Conservation (phyloP, 1,140 invertebrate species). For the Himalopsyche phryganea region DNA sequence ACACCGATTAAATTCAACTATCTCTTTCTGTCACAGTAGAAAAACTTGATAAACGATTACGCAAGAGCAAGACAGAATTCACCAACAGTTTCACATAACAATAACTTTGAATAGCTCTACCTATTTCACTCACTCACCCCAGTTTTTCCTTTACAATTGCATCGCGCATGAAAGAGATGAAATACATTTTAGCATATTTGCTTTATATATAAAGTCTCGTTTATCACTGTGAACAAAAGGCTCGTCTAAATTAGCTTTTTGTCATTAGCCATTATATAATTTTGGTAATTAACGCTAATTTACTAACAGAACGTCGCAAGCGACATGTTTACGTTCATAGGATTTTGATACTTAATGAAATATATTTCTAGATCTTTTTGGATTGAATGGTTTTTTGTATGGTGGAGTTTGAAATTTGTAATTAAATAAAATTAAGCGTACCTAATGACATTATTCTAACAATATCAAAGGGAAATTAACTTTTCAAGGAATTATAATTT, state of each 20-base stretch:
- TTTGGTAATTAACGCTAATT: conserved; percentile 32
- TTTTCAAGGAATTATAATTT: conserved; percentile 35
- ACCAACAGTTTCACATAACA: conserved; percentile 1
- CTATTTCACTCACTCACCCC: not conserved
- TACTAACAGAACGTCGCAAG: conserved; percentile 10
- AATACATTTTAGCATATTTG: not conserved
- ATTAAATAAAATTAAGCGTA: conserved; percentile 37
- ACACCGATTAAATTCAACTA: conserved; percentile 18
- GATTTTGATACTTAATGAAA: conserved; percentile 8
- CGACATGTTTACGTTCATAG: not conserved
- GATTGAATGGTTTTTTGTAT: not conserved
- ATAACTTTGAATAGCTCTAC: conserved; percentile 1
- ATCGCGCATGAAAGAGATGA: not conserved
- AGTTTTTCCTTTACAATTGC: not conserved
- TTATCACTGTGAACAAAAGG: conserved; percentile 34
- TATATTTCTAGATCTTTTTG: not conserved
- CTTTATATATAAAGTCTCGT: conserved; percentile 7
- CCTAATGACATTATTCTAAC: conserved; percentile 30
- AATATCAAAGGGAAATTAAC: conserved; percentile 33
- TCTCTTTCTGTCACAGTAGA: conserved; percentile 11
- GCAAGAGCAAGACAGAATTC: conserved; percentile 4
- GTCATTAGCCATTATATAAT: conserved; percentile 37
- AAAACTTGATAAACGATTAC: not conserved
- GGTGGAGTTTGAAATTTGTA: conserved; percentile 30
- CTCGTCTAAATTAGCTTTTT: conserved; percentile 37